Evolutionary conservation across 2,888 invertebrate species (phyloP).

Genomic region (Dasypolia templi): DNA sequence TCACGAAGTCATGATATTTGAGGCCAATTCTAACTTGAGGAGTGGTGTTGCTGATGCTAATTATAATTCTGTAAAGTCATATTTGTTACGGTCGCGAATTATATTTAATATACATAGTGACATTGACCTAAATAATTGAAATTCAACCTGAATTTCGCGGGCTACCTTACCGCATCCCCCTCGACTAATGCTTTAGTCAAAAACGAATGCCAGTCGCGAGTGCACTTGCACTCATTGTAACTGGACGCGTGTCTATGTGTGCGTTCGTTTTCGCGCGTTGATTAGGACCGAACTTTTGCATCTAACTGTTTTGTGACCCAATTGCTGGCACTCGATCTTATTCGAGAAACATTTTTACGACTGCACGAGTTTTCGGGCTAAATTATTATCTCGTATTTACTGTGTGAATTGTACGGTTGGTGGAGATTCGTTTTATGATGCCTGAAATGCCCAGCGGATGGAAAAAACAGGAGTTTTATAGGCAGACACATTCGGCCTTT

Average conservation of each 20-base stretch:
- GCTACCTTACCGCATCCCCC: too few relatives aligned
- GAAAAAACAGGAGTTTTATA: slow-evolving; percentile 52
- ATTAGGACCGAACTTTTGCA: background rate
- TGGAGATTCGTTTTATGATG: slow-evolving; percentile 55
- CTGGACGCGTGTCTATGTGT: background rate
- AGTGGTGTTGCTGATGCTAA: too few relatives aligned
- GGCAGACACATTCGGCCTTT: slow-evolving; percentile 35
- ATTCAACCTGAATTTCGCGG: too few relatives aligned
- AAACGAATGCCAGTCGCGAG: background rate
- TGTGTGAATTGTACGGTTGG: slow-evolving; percentile 46
- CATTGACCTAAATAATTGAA: too few relatives aligned
- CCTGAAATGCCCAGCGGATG: slow-evolving; percentile 41
- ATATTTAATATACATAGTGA: too few relatives aligned
- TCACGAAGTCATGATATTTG: too few relatives aligned
- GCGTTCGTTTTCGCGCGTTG: too few relatives aligned
- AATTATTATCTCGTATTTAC: slow-evolving; percentile 54
- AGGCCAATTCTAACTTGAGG: too few relatives aligned
- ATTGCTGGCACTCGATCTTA: slow-evolving; percentile 43
- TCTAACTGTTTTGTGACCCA: background rate
- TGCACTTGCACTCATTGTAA: background rate
- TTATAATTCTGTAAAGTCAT: too few relatives aligned
- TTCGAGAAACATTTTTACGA: slow-evolving; percentile 56
- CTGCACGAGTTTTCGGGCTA: slow-evolving; percentile 39
- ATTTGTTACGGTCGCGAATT: too few relatives aligned
- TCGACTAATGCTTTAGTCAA: too few relatives aligned